Percentiles rank a stretch among this genome's conserved stretches.
phyloP scores from a whole-genome alignment of 2,888 invertebrate species.

The Leptarthrus brevirostris region DNA sequence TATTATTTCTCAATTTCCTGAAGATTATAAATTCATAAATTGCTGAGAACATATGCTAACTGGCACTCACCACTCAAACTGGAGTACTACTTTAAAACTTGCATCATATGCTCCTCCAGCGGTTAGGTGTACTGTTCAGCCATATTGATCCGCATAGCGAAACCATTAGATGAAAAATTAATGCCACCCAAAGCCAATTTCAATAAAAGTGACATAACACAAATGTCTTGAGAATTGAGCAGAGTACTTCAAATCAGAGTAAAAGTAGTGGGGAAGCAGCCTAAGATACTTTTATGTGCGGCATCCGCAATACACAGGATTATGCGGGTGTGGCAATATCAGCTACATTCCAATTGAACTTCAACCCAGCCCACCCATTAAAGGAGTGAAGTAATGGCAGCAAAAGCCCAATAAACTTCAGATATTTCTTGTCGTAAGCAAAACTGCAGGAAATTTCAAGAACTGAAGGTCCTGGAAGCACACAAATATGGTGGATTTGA shows the following conservation, averaged over 20 bases:
- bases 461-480: not conserved
- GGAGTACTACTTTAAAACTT: not conserved
- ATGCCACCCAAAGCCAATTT: slow-evolving; percentile 25
- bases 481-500: not conserved
- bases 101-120: not conserved
- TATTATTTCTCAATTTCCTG: no score
- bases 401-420: slow-evolving; percentile 34
- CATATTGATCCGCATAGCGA: slow-evolving; percentile 6
- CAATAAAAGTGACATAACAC: slow-evolving; percentile 31
- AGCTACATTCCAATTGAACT: not conserved
- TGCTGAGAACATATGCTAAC: no score
- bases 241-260: slow-evolving; percentile 12
- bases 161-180: slow-evolving; percentile 30
- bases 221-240: slow-evolving; percentile 27
- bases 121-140: not conserved
- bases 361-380: not conserved
- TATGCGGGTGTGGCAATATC: not conserved
- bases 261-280: no score
- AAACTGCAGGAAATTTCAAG: slow-evolving; percentile 21
- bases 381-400: slow-evolving; percentile 14
- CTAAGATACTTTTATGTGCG: slow-evolving; percentile 27
- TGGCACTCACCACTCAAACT: not conserved
- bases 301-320: slow-evolving; percentile 31
- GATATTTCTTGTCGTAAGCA: slow-evolving; percentile 37
- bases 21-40: no score